Percentiles rank a stretch among this genome's conserved stretches.
Evolutionary conservation across 2,113 vertebrate species (phyloP).

Genomic region (Brevimyrus niger): DNA sequence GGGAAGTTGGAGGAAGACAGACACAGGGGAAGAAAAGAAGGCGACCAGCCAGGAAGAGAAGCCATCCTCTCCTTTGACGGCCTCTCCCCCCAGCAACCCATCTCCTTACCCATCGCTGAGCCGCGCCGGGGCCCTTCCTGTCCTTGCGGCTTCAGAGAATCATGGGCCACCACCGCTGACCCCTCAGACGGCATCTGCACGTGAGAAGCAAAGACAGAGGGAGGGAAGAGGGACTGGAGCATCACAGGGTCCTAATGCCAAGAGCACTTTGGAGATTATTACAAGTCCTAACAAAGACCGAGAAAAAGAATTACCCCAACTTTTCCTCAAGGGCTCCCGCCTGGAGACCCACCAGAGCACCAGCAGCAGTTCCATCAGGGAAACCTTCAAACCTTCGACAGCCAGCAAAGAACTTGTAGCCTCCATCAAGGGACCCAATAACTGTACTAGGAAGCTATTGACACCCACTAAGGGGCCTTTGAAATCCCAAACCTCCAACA

Average conservation of each 20-base stretch:
- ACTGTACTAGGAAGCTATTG: neutral
- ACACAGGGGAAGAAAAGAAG: neutral
- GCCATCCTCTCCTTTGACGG: conserved; percentile 23
- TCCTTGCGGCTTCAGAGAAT: neutral
- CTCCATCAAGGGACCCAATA: neutral
- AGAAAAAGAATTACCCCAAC: neutral
- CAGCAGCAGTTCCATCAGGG: conserved; percentile 19
- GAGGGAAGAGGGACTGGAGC: conserved; percentile 17
- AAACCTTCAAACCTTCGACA: neutral
- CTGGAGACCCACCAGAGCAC: conserved; percentile 20
- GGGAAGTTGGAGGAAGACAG: neutral
- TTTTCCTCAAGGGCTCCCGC: neutral
- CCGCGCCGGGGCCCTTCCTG: conserved; percentile 13
- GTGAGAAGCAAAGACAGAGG: conserved; percentile 21
- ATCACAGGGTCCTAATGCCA: conserved; percentile 12
- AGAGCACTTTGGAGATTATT: conserved; percentile 31
- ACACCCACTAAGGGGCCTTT: neutral
- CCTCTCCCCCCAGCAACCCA: conserved; percentile 26
- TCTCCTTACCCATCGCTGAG: conserved; percentile 40
- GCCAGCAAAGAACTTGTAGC: neutral
- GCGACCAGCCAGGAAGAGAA: conserved; percentile 34
- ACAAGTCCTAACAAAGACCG: neutral
- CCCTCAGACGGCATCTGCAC: conserved; percentile 7
- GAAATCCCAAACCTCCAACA: neutral
- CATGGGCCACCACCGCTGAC: conserved; percentile 4